Conservation (phyloP, 2,113 vertebrate species). For the Tetrax tetrax region DNA sequence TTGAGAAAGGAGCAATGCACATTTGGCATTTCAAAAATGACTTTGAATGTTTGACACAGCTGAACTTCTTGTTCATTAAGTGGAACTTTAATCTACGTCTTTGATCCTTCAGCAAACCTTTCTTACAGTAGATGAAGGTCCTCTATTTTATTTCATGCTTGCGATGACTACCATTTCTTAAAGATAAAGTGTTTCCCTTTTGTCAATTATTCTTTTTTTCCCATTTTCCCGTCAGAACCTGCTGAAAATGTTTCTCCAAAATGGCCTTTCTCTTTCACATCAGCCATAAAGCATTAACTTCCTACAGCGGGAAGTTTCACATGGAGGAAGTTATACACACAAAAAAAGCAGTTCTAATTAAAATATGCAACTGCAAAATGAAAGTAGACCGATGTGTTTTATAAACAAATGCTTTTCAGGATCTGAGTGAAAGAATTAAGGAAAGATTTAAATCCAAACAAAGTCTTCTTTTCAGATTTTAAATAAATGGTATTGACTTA, state of each 20-base stretch:
- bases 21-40: slow-evolving; percentile 35
- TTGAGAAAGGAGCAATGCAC: neutral
- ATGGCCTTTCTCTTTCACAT: neutral
- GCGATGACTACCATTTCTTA: slow-evolving; percentile 3
- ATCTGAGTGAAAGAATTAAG: neutral
- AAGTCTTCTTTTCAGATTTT: neutral
- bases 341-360: neutral
- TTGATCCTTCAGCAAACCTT: slow-evolving; percentile 14
- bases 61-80: slow-evolving; percentile 51
- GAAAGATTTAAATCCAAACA: slow-evolving; percentile 11
- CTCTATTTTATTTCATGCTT: slow-evolving; percentile 25
- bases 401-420: neutral
- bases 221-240: neutral
- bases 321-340: neutral
- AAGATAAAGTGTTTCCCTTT: neutral
- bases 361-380: neutral
- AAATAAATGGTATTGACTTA: neutral
- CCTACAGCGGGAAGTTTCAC: neutral
- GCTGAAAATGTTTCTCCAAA: neutral
- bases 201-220: slow-evolving; percentile 5
- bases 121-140: neutral
- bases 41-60: slow-evolving; percentile 37
- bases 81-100: slow-evolving; percentile 16
- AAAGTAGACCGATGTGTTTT: neutral
- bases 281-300: slow-evolving; percentile 6